A percentile compares a stretch with the other conserved stretches of the same genome.
phyloP scores from a whole-genome alignment of 2,797 vertebrate species.

The Phrynocephalus guinanensis region DNA sequence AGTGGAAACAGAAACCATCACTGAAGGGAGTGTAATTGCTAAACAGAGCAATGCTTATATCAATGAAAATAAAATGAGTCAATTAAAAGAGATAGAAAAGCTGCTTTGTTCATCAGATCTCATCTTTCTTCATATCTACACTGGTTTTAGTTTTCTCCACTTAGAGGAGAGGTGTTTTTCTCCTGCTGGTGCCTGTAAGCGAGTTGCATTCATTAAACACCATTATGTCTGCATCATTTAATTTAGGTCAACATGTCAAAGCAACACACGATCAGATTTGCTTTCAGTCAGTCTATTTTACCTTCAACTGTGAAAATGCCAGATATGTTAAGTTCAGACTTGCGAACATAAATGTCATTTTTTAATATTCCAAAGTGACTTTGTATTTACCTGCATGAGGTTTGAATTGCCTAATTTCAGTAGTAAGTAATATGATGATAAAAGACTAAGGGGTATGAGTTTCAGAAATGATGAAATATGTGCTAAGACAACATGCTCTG shows the following conservation, averaged over 20 bases:
- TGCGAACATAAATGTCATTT: neutral
- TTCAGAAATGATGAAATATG: neutral
- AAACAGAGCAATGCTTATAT: neutral
- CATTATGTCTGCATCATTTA: slow-evolving; percentile 74
- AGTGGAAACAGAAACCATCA: neutral
- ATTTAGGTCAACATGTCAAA: slow-evolving; percentile 75
- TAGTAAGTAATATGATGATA: too few species aligned
- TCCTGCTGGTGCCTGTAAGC: slow-evolving; percentile 38
- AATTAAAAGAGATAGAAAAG: slow-evolving; percentile 16
- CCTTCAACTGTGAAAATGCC: slow-evolving; percentile 50
- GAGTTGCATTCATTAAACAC: slow-evolving; percentile 65
- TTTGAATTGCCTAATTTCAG: neutral
- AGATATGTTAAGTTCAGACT: slow-evolving; percentile 35
- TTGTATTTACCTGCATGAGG: neutral
- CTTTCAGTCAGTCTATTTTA: slow-evolving; percentile 56
- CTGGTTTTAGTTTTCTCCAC: slow-evolving; percentile 43
- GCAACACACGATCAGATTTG: slow-evolving; percentile 61
- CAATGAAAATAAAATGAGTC: slow-evolving; percentile 22
- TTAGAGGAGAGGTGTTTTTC: slow-evolving; percentile 42
- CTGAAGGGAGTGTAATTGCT: neutral
- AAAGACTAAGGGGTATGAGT: neutral
- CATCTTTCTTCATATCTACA: slow-evolving; percentile 10
- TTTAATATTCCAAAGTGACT: neutral
- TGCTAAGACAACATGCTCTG: neutral
- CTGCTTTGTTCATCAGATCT: slow-evolving; percentile 26